Percentiles rank a stretch among this genome's conserved stretches.
Conservation (phyloP, 2,888 invertebrate genomes). For the Seira sanloemensis region DNA sequence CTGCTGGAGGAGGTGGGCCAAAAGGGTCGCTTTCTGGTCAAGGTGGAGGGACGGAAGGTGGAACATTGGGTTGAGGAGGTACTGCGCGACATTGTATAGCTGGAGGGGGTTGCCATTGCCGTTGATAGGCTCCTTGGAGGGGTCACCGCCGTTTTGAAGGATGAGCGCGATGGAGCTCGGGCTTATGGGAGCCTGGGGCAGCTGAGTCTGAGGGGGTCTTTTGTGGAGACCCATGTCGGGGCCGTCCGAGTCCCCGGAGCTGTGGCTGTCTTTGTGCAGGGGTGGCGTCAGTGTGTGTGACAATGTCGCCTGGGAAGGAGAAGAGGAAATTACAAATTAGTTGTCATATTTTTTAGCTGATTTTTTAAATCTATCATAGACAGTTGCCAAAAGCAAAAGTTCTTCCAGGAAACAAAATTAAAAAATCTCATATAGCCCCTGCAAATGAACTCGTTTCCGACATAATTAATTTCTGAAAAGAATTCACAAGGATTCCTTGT, state of each 20-base stretch:
- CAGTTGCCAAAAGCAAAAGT: too few relatives aligned
- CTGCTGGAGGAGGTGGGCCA: slow-evolving; percentile 43
- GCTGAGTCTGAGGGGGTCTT: slow-evolving; percentile 7
- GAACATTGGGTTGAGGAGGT: slow-evolving; percentile 68
- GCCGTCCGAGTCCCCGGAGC: slow-evolving; percentile 53
- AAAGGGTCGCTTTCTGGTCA: slow-evolving; percentile 58
- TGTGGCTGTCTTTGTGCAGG: slow-evolving; percentile 47
- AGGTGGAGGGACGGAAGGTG: slow-evolving; percentile 43
- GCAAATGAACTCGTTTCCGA: too few relatives aligned
- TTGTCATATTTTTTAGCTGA: too few relatives aligned
- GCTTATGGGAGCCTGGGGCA: slow-evolving; percentile 55
- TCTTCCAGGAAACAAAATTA: too few relatives aligned
- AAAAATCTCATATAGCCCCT: too few relatives aligned
- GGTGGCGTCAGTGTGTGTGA: slow-evolving; percentile 45
- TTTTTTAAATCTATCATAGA: too few relatives aligned
- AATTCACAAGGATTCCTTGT: too few relatives aligned
- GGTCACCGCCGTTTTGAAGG: slow-evolving; percentile 27
- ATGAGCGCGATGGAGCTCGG: slow-evolving; percentile 50
- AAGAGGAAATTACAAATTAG: too few relatives aligned
- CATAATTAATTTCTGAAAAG: too few relatives aligned
- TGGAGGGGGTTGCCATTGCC: slow-evolving; percentile 65
- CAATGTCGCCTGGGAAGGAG: too few relatives aligned
- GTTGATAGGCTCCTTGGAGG: not conserved
- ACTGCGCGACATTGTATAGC: slow-evolving; percentile 70
- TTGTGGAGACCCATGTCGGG: slow-evolving; percentile 17